Base-by-base conservation (phyloP, 2,888 invertebrate genomes). In the Parnassius orleans region DNA sequence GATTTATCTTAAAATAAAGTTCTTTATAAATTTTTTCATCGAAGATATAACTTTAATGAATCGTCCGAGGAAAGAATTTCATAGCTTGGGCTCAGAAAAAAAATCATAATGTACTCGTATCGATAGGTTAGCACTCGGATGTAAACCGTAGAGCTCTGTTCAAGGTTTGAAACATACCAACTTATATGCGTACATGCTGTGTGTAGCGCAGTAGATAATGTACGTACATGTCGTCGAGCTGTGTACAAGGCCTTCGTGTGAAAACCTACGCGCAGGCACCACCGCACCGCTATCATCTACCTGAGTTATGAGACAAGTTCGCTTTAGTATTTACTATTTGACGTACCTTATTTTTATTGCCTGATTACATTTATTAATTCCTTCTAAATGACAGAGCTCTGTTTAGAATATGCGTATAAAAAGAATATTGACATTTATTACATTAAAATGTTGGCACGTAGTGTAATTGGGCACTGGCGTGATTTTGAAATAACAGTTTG, bases 191-290 rank as follows among this genome's bases (percentile, higher is more conserved):
- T 24, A 47, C 41, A n/a, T 15, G 41, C 15, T 15, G 15, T 9
- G 24, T 12, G 47, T 60, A 24, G 47, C 60, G 68, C 62, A 60
- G 56, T 65, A 46, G 63, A 54, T 57, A 64, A 60, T 68, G 47
- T 15, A 19, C 10, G 54, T 52, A 44, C 46, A 46, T 55, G 41
- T 63, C 59, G 65, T 60, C 65, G 62, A 43, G 59, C 44, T 14
- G 52, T 46, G 56, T 56, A 43, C 57, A 43, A 56, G 69, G 66
- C 73, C 71, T 72, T 68, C 71, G 70, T 60, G 47, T 68, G 55
- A 54, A 62, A 57, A 65, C 64, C 48, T 62, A 61, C 68, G 64
- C 60, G 62, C 52, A 62, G 58, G 62, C 53, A 62, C 61, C 60
- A 53, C 46, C 47, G 44, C 60, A 53, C 46, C 47, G 44, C 10